Base-by-base conservation (phyloP, 2,113 vertebrate species). In the Pedetes capensis region DNA sequence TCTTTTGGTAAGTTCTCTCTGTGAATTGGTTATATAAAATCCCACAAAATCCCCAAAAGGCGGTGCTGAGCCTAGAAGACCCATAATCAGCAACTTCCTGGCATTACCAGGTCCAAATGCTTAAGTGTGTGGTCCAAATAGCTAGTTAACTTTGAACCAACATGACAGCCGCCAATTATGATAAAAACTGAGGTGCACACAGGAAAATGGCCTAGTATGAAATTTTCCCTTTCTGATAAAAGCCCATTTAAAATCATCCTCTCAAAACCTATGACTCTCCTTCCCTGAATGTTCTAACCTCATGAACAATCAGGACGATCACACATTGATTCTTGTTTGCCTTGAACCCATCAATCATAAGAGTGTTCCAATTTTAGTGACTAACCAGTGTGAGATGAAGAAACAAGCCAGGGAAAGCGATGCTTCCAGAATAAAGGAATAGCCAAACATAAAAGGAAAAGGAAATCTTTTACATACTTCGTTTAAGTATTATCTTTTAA, bases 401-500 rank as follows among this genome's bases (percentile, higher is more conserved):
- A 27, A 96, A 55, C 8, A 94, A 96, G 78, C 80, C 49, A 84
- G 84, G 89, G 84, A 79, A 87, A 96, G 92, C 9, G 76, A 42
- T 90, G 53, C 72, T 96, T 59, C 80, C 44, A 63, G 39, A 63
- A 74, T 27, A 93, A 96, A 97, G 69, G 93, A 97, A 96, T 18
- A 14, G 71, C 69, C 78, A 76, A 93, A 95, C 59, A 37, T 55
- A 76, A 92, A 96, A 94, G 81, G 44, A 97, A 96, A 83, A 75
- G 61, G 20, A 97, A 96, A 81, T 95, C 93, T 96, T 97, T 34
- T 96, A 97, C 98, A 97, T 91, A 94, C 11, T 97, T 96, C 87
- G 93, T 97, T 96, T 94, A 97, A 98, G 97, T 97, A 82, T 96
- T 97, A 97, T 95, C 96, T 97, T 96, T 97, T 39, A 83, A 96